A percentile compares a stretch with the other conserved stretches of the same genome.
phyloP scores from a whole-genome alignment of 37 sponge, comb jelly and placozoan genomes.

The Haliclona indistincta region DNA sequence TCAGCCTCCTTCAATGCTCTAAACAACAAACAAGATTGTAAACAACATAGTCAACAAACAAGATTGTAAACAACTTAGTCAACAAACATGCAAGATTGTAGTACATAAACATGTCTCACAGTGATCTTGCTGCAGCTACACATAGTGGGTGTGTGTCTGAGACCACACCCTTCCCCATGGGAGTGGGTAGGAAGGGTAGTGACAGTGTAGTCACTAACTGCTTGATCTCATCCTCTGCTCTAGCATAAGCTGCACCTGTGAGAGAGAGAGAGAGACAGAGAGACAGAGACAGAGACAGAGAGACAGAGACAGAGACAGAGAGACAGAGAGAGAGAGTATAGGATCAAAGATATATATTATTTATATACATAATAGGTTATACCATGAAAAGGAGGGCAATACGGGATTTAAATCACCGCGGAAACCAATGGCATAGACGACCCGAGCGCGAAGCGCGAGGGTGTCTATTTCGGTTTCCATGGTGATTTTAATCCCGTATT shows the following conservation, averaged over 20 bases:
- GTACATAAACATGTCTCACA: slow-evolving; percentile 3
- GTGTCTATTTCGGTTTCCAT: no score
- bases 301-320: not conserved
- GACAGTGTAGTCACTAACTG: slow-evolving; percentile 34
- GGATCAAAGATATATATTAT: not conserved
- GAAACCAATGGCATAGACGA: no score
- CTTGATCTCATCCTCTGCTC: slow-evolving; percentile 60
- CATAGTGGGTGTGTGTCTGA: slow-evolving; percentile 81
- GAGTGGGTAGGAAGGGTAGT: slow-evolving; percentile 94
- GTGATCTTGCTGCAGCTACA: slow-evolving; percentile 91
- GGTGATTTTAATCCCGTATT: no score
- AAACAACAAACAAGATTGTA: not conserved
- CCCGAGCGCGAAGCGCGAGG: no score
- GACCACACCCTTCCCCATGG: slow-evolving; percentile 94
- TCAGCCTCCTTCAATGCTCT: slow-evolving; percentile 80
- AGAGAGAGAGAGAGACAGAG: not conserved
- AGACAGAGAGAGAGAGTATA: not conserved
- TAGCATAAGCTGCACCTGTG: slow-evolving; percentile 77
- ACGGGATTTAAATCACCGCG: no score
- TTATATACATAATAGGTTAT: no score
- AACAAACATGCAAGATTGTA: not conserved
- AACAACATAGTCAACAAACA: not conserved
- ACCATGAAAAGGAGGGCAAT: no score
- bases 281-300: not conserved
- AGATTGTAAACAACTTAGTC: not conserved